Evolutionary conservation across 1,140 invertebrate species (phyloP).

Genomic region (Papilio polyxenes): DNA sequence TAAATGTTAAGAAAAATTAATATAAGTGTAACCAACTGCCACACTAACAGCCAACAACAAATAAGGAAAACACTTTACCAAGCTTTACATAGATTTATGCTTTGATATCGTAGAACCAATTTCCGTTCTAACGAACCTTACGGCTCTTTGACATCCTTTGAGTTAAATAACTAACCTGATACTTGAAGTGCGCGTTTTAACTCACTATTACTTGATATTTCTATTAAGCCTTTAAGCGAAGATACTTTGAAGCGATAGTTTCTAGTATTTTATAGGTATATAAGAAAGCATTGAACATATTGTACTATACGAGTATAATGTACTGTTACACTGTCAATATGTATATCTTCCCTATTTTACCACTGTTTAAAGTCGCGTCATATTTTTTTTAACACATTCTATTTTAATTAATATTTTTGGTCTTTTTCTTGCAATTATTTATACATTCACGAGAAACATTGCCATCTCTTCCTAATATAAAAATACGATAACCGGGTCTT

Average conservation of each 20-base stretch:
- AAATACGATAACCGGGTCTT: background rate
- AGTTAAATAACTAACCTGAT: background rate
- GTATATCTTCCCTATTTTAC: too few relatives aligned
- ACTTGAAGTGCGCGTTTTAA: constrained; percentile 5
- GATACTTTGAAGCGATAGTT: background rate
- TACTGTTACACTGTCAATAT: too few relatives aligned
- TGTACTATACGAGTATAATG: too few relatives aligned
- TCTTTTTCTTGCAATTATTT: too few relatives aligned
- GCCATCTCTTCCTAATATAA: background rate
- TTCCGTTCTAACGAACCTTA: constrained; percentile 13
- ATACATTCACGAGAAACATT: background rate
- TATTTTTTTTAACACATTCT: background rate
- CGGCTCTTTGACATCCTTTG: background rate
- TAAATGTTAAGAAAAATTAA: too few relatives aligned
- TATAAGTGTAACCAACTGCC: too few relatives aligned
- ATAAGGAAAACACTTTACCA: background rate
- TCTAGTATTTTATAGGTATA: background rate
- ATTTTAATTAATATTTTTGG: too few relatives aligned
- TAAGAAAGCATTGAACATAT: background rate
- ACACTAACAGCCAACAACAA: too few relatives aligned
- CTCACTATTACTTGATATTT: constrained; percentile 1
- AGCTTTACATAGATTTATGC: constrained; percentile 8
- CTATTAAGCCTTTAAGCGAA: background rate
- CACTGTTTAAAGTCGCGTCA: too few relatives aligned
- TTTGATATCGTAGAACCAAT: constrained; percentile 22